phyloP scores from a whole-genome alignment of 2,888 invertebrate genomes.

The Pyrrhosoma nymphula region DNA sequence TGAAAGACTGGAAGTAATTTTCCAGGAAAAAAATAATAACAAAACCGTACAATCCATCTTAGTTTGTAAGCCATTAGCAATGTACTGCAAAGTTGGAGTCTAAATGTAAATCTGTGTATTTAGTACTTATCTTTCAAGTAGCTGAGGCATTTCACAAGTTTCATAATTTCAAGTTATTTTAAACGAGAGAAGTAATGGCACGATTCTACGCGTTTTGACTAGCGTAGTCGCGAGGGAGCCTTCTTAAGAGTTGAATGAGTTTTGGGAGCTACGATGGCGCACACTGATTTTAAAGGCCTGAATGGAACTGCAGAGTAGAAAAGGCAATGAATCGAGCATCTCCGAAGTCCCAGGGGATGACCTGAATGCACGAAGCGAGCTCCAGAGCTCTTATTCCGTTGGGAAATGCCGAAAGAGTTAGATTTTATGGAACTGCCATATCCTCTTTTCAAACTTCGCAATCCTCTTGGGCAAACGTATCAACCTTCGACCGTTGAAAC shows the following conservation, averaged over 20 bases:
- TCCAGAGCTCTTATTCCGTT: neutral
- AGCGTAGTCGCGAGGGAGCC: too few relatives aligned
- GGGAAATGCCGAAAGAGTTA: neutral
- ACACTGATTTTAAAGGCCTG: neutral
- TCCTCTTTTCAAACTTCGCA: neutral
- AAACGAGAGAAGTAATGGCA: too few relatives aligned
- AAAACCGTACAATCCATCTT: too few relatives aligned
- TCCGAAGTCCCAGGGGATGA: neutral
- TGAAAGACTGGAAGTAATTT: too few relatives aligned
- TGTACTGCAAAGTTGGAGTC: too few relatives aligned
- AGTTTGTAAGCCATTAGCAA: too few relatives aligned
- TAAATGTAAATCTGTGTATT: too few relatives aligned
- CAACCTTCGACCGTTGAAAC: neutral
- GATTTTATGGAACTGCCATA: neutral
- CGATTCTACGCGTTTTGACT: too few relatives aligned
- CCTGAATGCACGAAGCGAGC: neutral
- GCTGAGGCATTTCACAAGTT: too few relatives aligned
- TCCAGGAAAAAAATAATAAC: too few relatives aligned
- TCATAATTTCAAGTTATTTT: too few relatives aligned
- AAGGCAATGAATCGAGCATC: neutral
- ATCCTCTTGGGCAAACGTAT: neutral
- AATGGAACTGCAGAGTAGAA: neutral
- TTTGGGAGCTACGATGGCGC: neutral
- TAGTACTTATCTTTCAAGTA: too few relatives aligned
- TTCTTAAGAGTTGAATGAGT: neutral